Conservation (phyloP, 1,140 invertebrate species). For the Drosophila melanogaster region Release_6_plus_ISO1_MT NT_037436.4:18205501-18206000, state of each 20-base stretch:
- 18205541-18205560: slow-evolving; percentile 46
- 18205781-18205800: slow-evolving; percentile 52
- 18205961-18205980: slow-evolving; percentile 51
- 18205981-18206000: no score
- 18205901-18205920: slow-evolving; percentile 38
- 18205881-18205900: slow-evolving; percentile 7
- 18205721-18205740: slow-evolving; percentile 71
- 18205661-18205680: slow-evolving; percentile 41
- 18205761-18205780: slow-evolving; percentile 46
- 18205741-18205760: slow-evolving; percentile 5
- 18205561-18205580: slow-evolving; percentile 61
- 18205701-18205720: slow-evolving; percentile 17
- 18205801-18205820: slow-evolving; percentile 36
- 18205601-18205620: slow-evolving; percentile 81
- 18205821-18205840: slow-evolving; percentile 24
- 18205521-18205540: no score
- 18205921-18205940: slow-evolving; percentile 24
- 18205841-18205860: slow-evolving; percentile 59
- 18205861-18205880: slow-evolving; percentile 25
- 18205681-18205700: slow-evolving; percentile 61
- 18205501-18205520: slow-evolving; percentile 50
- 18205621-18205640: slow-evolving; percentile 84
- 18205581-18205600: slow-evolving; percentile 67
- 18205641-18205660: slow-evolving; percentile 65
- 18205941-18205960: slow-evolving; percentile 13